Conservation (phyloP, 64 coral and sea anemone genomes). For the Porites australiensis region DNA sequence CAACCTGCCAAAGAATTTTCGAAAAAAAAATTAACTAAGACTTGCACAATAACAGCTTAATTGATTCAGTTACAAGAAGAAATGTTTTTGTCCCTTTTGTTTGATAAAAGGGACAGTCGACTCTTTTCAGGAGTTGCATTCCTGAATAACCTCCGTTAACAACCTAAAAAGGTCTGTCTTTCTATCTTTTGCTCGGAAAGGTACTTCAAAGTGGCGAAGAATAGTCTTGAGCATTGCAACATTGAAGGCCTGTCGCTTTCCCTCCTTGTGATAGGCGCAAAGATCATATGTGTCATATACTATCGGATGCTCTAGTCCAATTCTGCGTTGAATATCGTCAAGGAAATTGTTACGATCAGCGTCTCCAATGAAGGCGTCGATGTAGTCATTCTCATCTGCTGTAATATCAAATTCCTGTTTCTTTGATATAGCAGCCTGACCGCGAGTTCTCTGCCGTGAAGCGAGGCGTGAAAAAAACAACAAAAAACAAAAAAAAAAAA, state of each 20-base stretch:
- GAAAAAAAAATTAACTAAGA: too few relatives aligned
- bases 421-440: not conserved
- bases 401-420: not conserved
- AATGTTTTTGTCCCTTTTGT: too few relatives aligned
- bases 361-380: not conserved
- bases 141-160: not conserved
- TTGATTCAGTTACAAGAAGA: too few relatives aligned
- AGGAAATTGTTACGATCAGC: not conserved
- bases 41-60: too few relatives aligned
- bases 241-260: slow-evolving; percentile 4
- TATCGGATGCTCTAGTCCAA: slow-evolving; percentile 15
- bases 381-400: not conserved
- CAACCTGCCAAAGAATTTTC: too few relatives aligned
- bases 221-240: slow-evolving; percentile 24
- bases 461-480: slow-evolving; percentile 74
- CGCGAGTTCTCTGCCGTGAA: slow-evolving; percentile 23
- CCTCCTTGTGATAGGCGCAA: not conserved
- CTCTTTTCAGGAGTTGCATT: slow-evolving; percentile 1
- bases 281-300: slow-evolving; percentile 35
- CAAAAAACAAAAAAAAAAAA: slow-evolving; percentile 27
- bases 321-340: not conserved
- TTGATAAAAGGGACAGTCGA: too few relatives aligned
- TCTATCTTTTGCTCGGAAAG: not conserved
- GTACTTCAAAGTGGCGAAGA: not conserved
- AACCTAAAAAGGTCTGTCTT: slow-evolving; percentile 13